Evolutionary conservation across 2,888 invertebrate species (phyloP).

Genomic region (Ryuthela nishihirai): DNA sequence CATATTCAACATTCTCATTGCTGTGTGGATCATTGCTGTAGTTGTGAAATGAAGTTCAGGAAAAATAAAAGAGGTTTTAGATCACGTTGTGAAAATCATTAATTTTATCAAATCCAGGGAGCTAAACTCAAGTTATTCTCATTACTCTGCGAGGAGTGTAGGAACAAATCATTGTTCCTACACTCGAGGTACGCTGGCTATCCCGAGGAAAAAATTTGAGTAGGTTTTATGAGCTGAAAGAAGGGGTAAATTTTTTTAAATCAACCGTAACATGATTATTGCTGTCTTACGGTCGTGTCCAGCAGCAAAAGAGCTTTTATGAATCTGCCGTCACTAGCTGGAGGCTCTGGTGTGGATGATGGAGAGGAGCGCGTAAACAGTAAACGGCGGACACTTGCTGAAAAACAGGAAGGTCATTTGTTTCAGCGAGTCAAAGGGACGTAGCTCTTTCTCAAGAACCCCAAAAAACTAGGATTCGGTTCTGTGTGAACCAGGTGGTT

Average conservation of each 20-base stretch:
- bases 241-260: neutral
- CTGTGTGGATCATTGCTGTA: neutral
- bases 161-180: neutral
- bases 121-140: neutral
- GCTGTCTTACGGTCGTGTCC: too few species aligned
- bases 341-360: too few species aligned
- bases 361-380: too few species aligned
- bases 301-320: too few species aligned
- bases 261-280: neutral
- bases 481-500: too few species aligned
- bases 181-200: neutral
- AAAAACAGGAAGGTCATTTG: too few species aligned
- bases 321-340: too few species aligned
- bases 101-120: neutral
- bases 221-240: too few species aligned
- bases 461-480: too few species aligned
- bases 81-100: neutral
- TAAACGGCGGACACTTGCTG: too few species aligned
- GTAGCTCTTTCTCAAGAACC: too few species aligned
- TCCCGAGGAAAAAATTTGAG: neutral
- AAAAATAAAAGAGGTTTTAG: neutral
- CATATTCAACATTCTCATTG: conserved; percentile 1
- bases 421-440: too few species aligned
- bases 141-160: neutral
- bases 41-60: neutral